Evolutionary conservation across 2,113 vertebrate genomes (phyloP).

Genomic region (Hippocampus abdominalis): DNA sequence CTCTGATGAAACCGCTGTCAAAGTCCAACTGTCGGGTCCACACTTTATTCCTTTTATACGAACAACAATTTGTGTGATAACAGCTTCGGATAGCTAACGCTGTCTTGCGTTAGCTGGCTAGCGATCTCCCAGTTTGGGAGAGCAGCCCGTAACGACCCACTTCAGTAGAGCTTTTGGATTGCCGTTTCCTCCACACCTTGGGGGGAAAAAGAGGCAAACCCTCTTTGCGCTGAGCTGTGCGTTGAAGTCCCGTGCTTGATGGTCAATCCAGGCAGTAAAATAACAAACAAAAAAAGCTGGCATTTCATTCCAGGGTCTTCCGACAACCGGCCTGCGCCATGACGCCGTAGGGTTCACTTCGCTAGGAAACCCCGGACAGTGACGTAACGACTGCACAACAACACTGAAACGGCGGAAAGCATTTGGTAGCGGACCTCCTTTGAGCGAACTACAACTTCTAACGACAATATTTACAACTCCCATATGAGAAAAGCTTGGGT

Average conservation of each 20-base stretch:
- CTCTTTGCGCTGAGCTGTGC: conserved; percentile 17
- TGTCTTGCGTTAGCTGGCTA: conserved; percentile 46
- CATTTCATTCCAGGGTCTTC: conserved; percentile 70
- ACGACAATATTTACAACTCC: too few relatives aligned
- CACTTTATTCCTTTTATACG: conserved; percentile 55
- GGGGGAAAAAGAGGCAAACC: conserved; percentile 13
- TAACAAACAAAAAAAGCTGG: conserved; percentile 35
- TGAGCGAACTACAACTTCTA: too few relatives aligned
- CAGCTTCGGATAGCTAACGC: conserved; percentile 55
- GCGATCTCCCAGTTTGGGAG: conserved; percentile 63
- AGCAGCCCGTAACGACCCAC: conserved; percentile 50
- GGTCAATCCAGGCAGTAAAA: conserved; percentile 30
- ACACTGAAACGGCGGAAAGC: conserved; percentile 21
- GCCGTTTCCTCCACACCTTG: conserved; percentile 22
- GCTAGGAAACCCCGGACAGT: conserved; percentile 76
- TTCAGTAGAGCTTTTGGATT: conserved; percentile 24
- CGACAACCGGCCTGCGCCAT: conserved; percentile 77
- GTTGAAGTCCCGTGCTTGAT: conserved; percentile 21
- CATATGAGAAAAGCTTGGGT: too few relatives aligned
- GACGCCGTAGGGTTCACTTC: conserved; percentile 73
- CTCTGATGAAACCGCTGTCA: conserved; percentile 35
- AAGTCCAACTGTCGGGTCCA: conserved; percentile 39
- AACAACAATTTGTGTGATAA: conserved; percentile 41
- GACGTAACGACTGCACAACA: conserved; percentile 64
- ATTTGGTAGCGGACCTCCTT: conserved; percentile 10